Conservation (phyloP, 2,888 invertebrate genomes). For the Deilephila elpenor region DNA sequence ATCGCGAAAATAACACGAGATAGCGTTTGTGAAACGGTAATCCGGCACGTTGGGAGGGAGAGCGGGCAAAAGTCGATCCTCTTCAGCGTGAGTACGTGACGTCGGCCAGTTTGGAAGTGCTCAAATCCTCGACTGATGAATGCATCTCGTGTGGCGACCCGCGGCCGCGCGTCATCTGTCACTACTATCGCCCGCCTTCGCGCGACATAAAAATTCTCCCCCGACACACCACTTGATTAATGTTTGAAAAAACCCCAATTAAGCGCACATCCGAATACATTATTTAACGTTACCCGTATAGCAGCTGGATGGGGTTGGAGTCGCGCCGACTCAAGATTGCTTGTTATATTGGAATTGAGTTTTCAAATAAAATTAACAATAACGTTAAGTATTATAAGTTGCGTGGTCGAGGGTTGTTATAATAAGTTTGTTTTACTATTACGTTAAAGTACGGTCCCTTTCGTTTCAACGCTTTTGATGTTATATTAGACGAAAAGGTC, state of each 20-base stretch:
- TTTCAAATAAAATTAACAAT: not conserved
- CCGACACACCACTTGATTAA: conserved; percentile 78
- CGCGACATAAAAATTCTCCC: conserved; percentile 77
- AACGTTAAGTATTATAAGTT: not conserved
- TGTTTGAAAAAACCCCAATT: conserved; percentile 82
- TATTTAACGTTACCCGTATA: conserved; percentile 72
- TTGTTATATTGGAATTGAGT: not conserved
- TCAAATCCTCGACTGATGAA: conserved; percentile 56
- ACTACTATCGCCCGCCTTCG: conserved; percentile 62
- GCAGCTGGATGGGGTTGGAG: conserved; percentile 50
- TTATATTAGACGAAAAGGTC: no score
- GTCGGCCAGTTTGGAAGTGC: conserved; percentile 25
- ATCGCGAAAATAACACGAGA: conserved; percentile 1
- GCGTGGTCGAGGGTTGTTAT: no score
- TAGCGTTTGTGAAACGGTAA: conserved; percentile 19
- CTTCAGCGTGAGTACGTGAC: not conserved
- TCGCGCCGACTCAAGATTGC: not conserved
- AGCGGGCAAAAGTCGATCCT: conserved; percentile 12
- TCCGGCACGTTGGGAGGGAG: conserved; percentile 22
- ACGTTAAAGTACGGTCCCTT: no score
- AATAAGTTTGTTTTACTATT: no score
- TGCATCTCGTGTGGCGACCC: conserved; percentile 63
- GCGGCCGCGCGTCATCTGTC: conserved; percentile 67
- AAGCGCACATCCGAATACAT: conserved; percentile 72
- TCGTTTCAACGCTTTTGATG: no score